These are phyloP conservation scores for Lordiphosa collinella DNA, from an alignment of 1,140 invertebrate species.

Conservation along the genomic window DNA sequence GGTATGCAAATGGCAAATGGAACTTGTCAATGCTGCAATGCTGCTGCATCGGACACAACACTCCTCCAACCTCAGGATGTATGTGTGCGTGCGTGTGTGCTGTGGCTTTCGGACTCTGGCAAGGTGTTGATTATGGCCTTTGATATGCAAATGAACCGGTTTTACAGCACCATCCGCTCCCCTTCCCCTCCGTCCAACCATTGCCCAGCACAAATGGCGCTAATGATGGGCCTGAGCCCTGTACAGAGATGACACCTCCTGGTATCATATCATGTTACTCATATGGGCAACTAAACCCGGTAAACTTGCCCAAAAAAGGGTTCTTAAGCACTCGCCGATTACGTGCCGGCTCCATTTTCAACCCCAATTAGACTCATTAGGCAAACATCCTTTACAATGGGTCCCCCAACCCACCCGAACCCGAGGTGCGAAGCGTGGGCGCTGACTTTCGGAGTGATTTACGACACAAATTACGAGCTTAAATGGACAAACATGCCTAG, in stretches of 20 bases:
- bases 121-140: slow-evolving; percentile 77
- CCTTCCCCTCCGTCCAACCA: background rate
- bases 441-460: slow-evolving; percentile 64
- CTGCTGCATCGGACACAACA: slow-evolving; percentile 17
- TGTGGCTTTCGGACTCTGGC: slow-evolving; percentile 40
- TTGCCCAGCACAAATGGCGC: slow-evolving; percentile 56
- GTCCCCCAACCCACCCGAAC: background rate
- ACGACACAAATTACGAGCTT: slow-evolving; percentile 71
- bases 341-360: slow-evolving; percentile 41
- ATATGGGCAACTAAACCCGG: slow-evolving; percentile 38
- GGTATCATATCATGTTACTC: slow-evolving; percentile 41
- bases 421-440: slow-evolving; percentile 64
- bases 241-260: slow-evolving; percentile 55
- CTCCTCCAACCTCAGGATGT: background rate
- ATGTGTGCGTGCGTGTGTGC: slow-evolving; percentile 11
- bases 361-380: slow-evolving; percentile 75
- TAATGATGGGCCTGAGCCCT: slow-evolving; percentile 58
- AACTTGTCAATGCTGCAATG: slow-evolving; percentile 60
- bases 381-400: slow-evolving; percentile 36
- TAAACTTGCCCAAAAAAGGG: slow-evolving; percentile 45
- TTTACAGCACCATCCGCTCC: slow-evolving; percentile 25
- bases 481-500: slow-evolving; percentile 77
- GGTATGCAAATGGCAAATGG: slow-evolving; percentile 67
- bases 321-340: slow-evolving; percentile 45
- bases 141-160: slow-evolving; percentile 77